Percentiles rank a stretch among this genome's conserved stretches.
phyloP scores from a whole-genome alignment of 1,140 invertebrate species.

The Aleiodes sp. region DNA sequence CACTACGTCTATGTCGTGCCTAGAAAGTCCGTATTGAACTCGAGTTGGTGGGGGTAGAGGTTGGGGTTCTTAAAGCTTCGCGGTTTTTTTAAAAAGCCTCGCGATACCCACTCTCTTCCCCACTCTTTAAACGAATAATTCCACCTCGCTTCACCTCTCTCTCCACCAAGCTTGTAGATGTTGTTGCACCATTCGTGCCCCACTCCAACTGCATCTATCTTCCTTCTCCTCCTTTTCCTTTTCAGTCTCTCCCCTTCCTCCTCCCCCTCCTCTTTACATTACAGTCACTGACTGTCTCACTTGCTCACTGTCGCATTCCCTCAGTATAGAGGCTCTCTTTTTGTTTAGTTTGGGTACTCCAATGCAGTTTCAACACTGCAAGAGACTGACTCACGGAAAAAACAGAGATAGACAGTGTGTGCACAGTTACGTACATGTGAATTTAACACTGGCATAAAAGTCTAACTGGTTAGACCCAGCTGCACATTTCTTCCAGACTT shows the following conservation, averaged over 20 bases:
- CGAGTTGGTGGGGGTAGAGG: constrained; percentile 56
- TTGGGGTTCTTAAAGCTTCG: constrained; percentile 64
- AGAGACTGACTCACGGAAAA: constrained; percentile 8
- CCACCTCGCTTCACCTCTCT: not conserved
- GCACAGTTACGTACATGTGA: not conserved
- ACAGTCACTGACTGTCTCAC: not conserved
- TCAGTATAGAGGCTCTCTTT: too few relatives aligned
- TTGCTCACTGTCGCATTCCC: not conserved
- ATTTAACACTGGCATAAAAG: not conserved
- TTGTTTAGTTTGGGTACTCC: constrained; percentile 26
- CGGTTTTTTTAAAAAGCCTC: constrained; percentile 64
- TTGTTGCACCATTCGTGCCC: constrained; percentile 15
- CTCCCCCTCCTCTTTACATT: not conserved
- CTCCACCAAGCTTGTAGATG: not conserved
- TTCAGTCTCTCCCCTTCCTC: constrained; percentile 21
- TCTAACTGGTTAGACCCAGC: constrained; percentile 30
- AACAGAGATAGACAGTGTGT: not conserved
- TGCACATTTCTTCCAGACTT: constrained; percentile 10
- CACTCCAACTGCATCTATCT: not conserved
- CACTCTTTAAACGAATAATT: constrained; percentile 12
- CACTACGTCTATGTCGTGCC: constrained; percentile 26
- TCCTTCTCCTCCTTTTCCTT: not conserved
- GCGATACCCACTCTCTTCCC: constrained; percentile 39
- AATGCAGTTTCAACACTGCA: constrained; percentile 1
- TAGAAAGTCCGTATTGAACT: constrained; percentile 23